Conservation (phyloP, 2,113 vertebrate species). For the Sylvilagus bachmani region DNA sequence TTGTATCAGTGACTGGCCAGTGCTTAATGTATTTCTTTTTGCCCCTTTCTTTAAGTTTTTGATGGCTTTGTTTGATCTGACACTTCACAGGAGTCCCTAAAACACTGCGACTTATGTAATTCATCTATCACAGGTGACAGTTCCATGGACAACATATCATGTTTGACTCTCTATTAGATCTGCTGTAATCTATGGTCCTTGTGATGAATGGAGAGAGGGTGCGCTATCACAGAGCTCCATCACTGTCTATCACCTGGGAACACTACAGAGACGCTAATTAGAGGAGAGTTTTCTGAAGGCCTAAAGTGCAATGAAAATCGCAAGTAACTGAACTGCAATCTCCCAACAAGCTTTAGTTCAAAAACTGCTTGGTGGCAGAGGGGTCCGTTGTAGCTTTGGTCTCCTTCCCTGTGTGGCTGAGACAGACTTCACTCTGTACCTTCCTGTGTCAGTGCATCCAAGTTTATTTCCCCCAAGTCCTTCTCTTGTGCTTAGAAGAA, state of each 20-base stretch:
- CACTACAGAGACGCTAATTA: constrained; percentile 57
- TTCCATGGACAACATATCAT: constrained; percentile 68
- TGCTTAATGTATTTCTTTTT: constrained; percentile 63
- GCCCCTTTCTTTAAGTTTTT: constrained; percentile 54
- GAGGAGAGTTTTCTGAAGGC: constrained; percentile 21
- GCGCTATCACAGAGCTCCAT: constrained; percentile 36
- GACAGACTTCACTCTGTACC: neutral
- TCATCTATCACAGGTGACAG: constrained; percentile 68
- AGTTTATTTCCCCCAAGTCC: neutral
- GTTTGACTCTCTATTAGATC: constrained; percentile 67
- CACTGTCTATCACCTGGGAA: constrained; percentile 44
- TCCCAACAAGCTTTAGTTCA: neutral
- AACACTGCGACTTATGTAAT: constrained; percentile 66
- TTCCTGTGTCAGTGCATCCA: neutral
- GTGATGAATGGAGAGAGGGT: constrained; percentile 68
- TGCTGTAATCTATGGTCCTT: constrained; percentile 59
- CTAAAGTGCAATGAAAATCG: constrained; percentile 44
- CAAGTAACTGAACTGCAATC: constrained; percentile 2
- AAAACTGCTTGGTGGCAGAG: neutral
- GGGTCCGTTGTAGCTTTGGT: neutral
- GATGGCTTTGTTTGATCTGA: constrained; percentile 72
- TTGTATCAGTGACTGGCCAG: neutral
- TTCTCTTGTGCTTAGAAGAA: constrained; percentile 10
- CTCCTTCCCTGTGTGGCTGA: neutral
- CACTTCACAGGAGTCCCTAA: constrained; percentile 60